phyloP scores from a whole-genome alignment of 2,888 invertebrate genomes.

The Philopedon plagiatum region DNA sequence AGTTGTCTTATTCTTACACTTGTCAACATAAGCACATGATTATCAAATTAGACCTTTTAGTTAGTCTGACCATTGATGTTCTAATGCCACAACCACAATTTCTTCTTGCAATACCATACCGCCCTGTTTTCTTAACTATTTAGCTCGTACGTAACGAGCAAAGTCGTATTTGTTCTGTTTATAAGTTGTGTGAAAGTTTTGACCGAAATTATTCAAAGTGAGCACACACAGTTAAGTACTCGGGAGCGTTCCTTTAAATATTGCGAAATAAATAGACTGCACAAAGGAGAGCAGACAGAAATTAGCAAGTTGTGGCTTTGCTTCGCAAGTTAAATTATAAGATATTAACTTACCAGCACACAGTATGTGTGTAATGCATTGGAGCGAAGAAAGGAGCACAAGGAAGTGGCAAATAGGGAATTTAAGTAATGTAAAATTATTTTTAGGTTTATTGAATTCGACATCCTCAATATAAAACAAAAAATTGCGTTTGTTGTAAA shows the following conservation, averaged over 20 bases:
- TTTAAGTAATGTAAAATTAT: background rate
- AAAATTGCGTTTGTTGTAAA: no score
- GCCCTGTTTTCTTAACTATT: constrained; percentile 22
- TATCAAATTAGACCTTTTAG: no score
- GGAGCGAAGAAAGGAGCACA: constrained; percentile 3
- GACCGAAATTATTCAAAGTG: constrained; percentile 39
- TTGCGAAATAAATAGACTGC: constrained; percentile 19
- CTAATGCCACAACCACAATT: no score
- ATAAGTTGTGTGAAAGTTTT: constrained; percentile 34
- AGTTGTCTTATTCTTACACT: no score
- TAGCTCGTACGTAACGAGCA: constrained; percentile 11
- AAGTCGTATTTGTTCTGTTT: constrained; percentile 25
- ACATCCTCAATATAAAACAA: no score
- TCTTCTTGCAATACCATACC: no score
- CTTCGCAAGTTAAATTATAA: constrained; percentile 16
- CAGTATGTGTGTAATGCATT: constrained; percentile 21
- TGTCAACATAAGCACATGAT: no score
- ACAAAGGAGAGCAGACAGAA: constrained; percentile 26
- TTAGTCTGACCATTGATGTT: no score
- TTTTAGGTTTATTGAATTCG: background rate
- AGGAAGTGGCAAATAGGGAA: background rate
- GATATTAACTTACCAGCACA: constrained; percentile 19
- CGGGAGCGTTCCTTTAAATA: constrained; percentile 7
- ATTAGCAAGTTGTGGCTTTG: constrained; percentile 22
- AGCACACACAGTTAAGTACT: constrained; percentile 32